These are phyloP conservation scores for Caenorhabditis sp. DNA, from an alignment of 2,888 invertebrate species.

Conservation along the genomic window DNA sequence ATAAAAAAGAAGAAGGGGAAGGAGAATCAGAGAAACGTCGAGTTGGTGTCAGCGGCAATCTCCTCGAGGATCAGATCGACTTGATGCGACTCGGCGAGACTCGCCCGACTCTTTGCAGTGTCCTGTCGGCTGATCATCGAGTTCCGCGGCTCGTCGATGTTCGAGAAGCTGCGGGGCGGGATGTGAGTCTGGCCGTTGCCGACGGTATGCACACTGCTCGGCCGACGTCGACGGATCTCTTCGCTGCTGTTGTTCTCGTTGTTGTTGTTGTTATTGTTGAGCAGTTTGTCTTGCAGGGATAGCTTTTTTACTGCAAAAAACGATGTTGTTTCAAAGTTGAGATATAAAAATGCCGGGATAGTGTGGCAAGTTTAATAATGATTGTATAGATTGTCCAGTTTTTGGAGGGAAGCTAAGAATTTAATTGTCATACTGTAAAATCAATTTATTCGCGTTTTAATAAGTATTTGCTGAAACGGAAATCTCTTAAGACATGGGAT, in stretches of 20 bases:
- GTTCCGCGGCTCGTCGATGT: slow-evolving; percentile 41
- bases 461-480: too few species aligned
- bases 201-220: slow-evolving; percentile 63
- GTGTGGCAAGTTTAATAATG: too few species aligned
- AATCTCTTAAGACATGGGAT: too few species aligned
- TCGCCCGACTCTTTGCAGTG: slow-evolving; percentile 45
- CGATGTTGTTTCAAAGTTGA: too few species aligned
- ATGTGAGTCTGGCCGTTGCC: slow-evolving; percentile 36
- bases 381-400: too few species aligned
- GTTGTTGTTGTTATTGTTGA: slow-evolving; percentile 59
- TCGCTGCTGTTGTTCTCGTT: slow-evolving; percentile 47
- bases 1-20: slow-evolving; percentile 15
- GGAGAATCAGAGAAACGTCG: slow-evolving; percentile 73
- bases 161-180: slow-evolving; percentile 24
- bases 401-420: too few species aligned
- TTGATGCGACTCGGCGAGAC: slow-evolving; percentile 56
- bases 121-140: slow-evolving; percentile 55
- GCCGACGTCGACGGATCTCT: slow-evolving; percentile 69
- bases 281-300: slow-evolving; percentile 64
- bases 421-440: too few species aligned
- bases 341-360: too few species aligned
- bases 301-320: slow-evolving; percentile 66
- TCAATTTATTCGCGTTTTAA: too few species aligned
- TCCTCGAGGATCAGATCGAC: slow-evolving; percentile 74
- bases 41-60: slow-evolving; percentile 72